phyloP scores from a whole-genome alignment of 2,888 invertebrate species.

The Drosophila macrospina region DNA sequence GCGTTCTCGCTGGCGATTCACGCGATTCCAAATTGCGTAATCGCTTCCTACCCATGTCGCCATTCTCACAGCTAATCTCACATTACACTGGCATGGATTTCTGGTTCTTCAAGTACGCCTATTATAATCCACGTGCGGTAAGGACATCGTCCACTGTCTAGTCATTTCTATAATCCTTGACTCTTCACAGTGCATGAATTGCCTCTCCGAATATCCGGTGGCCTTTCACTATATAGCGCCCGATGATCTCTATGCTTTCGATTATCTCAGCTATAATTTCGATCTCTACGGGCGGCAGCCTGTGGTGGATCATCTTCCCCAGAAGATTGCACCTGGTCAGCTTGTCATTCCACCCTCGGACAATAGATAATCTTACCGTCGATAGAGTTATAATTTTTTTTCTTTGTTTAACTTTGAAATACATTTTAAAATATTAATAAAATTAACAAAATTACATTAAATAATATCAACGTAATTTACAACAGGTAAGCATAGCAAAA shows the following conservation, averaged over 20 bases:
- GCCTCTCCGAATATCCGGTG: constrained; percentile 96
- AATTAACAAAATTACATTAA: neutral
- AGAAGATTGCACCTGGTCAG: constrained; percentile 47
- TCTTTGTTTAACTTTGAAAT: neutral
- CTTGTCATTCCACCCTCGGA: constrained; percentile 62
- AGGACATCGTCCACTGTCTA: constrained; percentile 77
- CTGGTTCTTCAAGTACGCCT: constrained; percentile 96
- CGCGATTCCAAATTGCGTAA: constrained; percentile 94
- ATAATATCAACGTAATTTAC: too few relatives aligned
- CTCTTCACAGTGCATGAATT: constrained; percentile 86
- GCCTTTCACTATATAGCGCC: constrained; percentile 95
- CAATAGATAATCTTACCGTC: constrained; percentile 27
- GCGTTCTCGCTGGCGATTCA: constrained; percentile 94
- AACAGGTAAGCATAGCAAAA: too few relatives aligned
- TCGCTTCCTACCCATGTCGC: constrained; percentile 96
- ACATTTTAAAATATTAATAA: neutral
- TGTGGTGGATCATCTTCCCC: constrained; percentile 51
- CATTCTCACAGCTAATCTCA: constrained; percentile 95
- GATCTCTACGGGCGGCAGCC: constrained; percentile 38
- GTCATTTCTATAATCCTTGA: neutral
- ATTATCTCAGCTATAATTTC: constrained; percentile 61
- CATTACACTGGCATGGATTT: constrained; percentile 91
- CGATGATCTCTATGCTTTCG: constrained; percentile 58
- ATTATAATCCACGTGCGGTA: constrained; percentile 92
- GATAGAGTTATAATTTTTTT: neutral